phyloP scores from a whole-genome alignment of 2,888 invertebrate genomes.

The Coecobrya sp. region DNA sequence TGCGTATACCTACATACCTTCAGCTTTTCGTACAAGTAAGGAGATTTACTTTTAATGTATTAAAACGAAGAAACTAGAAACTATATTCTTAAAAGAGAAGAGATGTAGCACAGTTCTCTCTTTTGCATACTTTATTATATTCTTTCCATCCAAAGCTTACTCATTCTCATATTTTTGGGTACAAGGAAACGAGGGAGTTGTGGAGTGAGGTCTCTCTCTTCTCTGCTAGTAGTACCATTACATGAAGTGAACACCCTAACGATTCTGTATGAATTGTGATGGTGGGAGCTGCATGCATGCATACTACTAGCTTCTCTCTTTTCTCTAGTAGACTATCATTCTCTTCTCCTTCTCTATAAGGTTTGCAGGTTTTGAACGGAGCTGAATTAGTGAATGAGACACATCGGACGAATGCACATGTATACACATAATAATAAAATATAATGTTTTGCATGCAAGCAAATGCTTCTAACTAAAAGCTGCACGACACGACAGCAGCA shows the following conservation, averaged over 20 bases:
- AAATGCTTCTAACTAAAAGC: not conserved
- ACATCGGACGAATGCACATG: constrained; percentile 70
- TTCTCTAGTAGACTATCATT: not conserved
- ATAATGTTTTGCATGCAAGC: not conserved
- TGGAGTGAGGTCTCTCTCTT: constrained; percentile 9
- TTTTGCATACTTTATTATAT: constrained; percentile 38
- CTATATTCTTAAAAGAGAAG: not conserved
- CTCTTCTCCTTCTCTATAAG: constrained; percentile 38
- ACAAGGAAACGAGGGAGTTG: constrained; percentile 8
- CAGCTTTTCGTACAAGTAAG: constrained; percentile 7
- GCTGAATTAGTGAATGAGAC: constrained; percentile 79
- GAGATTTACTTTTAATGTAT: constrained; percentile 25
- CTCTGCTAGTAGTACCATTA: not conserved
- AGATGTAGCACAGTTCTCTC: not conserved
- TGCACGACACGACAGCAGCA: not conserved
- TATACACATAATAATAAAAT: constrained; percentile 18
- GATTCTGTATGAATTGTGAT: not conserved
- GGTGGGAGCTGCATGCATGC: not conserved
- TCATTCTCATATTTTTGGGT: constrained; percentile 30
- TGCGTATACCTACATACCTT: constrained; percentile 53
- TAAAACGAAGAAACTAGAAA: not conserved
- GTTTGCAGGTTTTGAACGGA: constrained; percentile 59
- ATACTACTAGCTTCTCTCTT: not conserved
- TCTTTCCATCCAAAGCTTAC: constrained; percentile 23
- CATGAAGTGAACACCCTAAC: not conserved